Evolutionary conservation across 2,797 vertebrate species (phyloP), one percentile per base, ranked within the genome.

Genomic region (Miichthys miiuy): DNA sequence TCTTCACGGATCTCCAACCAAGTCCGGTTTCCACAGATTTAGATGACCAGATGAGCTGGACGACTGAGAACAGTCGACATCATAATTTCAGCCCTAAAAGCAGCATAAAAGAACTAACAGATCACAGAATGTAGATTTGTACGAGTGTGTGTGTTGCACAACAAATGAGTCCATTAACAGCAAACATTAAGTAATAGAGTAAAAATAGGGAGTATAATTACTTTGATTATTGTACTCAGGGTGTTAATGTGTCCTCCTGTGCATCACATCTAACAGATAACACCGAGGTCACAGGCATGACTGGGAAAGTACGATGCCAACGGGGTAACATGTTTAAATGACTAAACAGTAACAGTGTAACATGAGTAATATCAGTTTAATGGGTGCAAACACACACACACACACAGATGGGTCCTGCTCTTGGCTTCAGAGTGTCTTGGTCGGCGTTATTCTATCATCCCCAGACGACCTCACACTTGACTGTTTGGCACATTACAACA

Each of bases 371-470:
- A 72, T 75, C 64, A 47, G 9, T 68, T 46, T 55, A 72, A 64
- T 61, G 47, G 16, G 41, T 55, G 16, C 17, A 41, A 8, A 65
- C 63, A 69, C 68, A 64, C 68, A 67, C 44, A 79, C 55, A 80
- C 66, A 70, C 64, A 66, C 72, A 79, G 13, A 79, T 2, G 11
- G 51, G 42, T 48, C 50, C 41, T 27, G n/a, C 34, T 66, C 47
- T 72, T 86, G 85, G 88, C 81, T 20, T 77, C 65, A 63, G 51
- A 81, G 54, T 30, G 73, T 66, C 82, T 68, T 62, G 58, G 73
- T 91, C 69, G 55, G 81, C 68, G 92, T 90, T 91, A 92, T 92
- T 91, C 85, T 86, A 91, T 90, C 92, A 70, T 86, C 81, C 75
- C 46, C 12, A 50, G 65, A 85, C 78, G 71, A 63, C 72, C 64